Percentiles rank a stretch among this genome's conserved stretches.
phyloP scores from a whole-genome alignment of 1,140 invertebrate genomes.

The Tenebrio molitor region DNA sequence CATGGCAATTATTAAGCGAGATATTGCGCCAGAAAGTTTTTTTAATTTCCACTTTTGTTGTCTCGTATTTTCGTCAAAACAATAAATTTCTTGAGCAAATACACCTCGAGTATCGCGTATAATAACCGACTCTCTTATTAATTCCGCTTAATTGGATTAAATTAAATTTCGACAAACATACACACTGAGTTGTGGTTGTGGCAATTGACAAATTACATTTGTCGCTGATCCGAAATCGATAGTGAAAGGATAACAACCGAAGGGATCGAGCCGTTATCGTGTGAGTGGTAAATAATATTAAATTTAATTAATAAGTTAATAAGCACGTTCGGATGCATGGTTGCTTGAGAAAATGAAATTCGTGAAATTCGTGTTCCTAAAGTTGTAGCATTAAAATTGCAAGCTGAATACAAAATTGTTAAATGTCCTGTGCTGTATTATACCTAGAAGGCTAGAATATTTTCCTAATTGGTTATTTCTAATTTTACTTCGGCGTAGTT shows the following conservation, averaged over 20 bases:
- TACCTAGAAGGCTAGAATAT: constrained; percentile 31
- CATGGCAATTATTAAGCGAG: constrained; percentile 23
- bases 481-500: neutral
- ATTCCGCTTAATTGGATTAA: no score
- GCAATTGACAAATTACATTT: no score
- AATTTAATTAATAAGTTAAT: constrained; percentile 40
- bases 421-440: constrained; percentile 32
- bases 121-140: no score
- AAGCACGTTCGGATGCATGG: constrained; percentile 33
- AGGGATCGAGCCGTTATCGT: no score
- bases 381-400: constrained; percentile 34
- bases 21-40: constrained; percentile 21
- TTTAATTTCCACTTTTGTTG: constrained; percentile 33
- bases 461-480: constrained; percentile 39
- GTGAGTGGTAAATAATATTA: no score
- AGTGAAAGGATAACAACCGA: no score
- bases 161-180: no score
- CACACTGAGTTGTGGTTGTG: no score
- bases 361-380: constrained; percentile 35
- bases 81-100: neutral
- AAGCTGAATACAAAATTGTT: constrained; percentile 42
- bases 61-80: neutral
- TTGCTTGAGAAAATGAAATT: constrained; percentile 38
- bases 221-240: no score
- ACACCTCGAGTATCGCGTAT: no score